Evolutionary conservation across 1,140 invertebrate species (phyloP), one percentile per base, ranked within the genome.

Genomic region (Drosophila rufa): DNA sequence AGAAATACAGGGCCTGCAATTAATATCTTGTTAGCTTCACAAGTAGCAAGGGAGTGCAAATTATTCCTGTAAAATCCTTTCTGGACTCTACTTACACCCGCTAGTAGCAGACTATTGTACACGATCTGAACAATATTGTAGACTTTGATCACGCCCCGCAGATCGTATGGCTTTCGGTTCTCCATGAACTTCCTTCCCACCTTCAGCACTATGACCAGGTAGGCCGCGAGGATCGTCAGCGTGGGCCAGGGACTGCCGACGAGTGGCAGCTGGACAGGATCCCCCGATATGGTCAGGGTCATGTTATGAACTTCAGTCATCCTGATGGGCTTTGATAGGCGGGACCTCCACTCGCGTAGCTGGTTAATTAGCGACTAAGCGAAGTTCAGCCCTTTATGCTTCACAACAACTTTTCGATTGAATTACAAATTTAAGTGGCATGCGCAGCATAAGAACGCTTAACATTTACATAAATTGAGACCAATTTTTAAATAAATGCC

Each of bases 141-240:
- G 7, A 96, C 61, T 19, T 97, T 95, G 17, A 98, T 94, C 0
- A 95, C 87, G 33, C 94, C 59, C 67, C 96, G 96, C 11, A 98
- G 93, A 25, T 96, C 94, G 75, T 96, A 97, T 0, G 97, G 96
- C 87, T 97, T 96, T 59, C 96, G 94, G 71, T 97, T 95, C 75
- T 95, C 94, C 98, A 98, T 98, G 61, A 96, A 95, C 50, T 92
- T 94, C 5, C 96, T 97, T 2, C 97, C 97, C 22, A 94, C 85
- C 50, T 82, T 83, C 0, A 90, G 60, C 6, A 89, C 59, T 85
- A 97, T 96, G 91, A 96, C 96, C 17, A 97, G 79, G 80, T 97
- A 97, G 0, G 94, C 93, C 0, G 94, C 94, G 7, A 97, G 81
- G 22, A 97, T 94, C 0, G 94, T 94, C 0, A 97, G 48, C 0